Percentiles rank a stretch among this genome's conserved stretches.
phyloP scores from a whole-genome alignment of 2,797 vertebrate genomes.

The Argyrosomus regius region DNA sequence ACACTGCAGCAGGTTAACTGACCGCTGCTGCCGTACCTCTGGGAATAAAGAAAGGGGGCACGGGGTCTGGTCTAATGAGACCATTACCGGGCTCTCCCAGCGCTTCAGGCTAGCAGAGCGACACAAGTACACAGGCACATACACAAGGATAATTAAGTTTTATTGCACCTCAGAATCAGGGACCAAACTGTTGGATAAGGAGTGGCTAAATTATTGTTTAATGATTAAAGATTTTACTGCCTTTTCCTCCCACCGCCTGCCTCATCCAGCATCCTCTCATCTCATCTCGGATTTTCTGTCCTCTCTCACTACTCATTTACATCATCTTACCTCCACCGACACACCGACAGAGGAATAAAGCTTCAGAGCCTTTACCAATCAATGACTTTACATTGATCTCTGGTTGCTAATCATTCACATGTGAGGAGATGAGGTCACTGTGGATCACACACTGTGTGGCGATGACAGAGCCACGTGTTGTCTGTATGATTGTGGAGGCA shows the following conservation, averaged over 20 bases:
- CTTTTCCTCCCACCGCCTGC: slow-evolving; percentile 7
- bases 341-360: background rate
- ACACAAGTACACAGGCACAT: slow-evolving; percentile 48
- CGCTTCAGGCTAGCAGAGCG: slow-evolving; percentile 48
- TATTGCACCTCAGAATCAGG: slow-evolving; percentile 52
- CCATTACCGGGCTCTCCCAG: slow-evolving; percentile 51
- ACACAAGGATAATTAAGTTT: slow-evolving; percentile 62
- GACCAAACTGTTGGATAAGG: slow-evolving; percentile 54
- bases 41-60: slow-evolving; percentile 42
- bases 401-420: slow-evolving; percentile 9
- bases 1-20: slow-evolving; percentile 46
- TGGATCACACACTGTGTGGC: background rate
- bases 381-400: slow-evolving; percentile 9
- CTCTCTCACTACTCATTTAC: background rate
- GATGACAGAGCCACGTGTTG: background rate
- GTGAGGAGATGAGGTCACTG: slow-evolving; percentile 12
- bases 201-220: slow-evolving; percentile 60
- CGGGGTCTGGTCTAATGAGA: slow-evolving; percentile 65
- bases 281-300: background rate
- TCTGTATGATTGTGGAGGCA: background rate
- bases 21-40: slow-evolving; percentile 36
- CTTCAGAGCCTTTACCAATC: slow-evolving; percentile 14
- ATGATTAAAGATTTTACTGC: slow-evolving; percentile 54
- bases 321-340: background rate
- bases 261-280: background rate